Evolutionary conservation across 2,888 invertebrate genomes (phyloP), one percentile per base, ranked within the genome.

Genomic region (Amphimallon solstitiale): DNA sequence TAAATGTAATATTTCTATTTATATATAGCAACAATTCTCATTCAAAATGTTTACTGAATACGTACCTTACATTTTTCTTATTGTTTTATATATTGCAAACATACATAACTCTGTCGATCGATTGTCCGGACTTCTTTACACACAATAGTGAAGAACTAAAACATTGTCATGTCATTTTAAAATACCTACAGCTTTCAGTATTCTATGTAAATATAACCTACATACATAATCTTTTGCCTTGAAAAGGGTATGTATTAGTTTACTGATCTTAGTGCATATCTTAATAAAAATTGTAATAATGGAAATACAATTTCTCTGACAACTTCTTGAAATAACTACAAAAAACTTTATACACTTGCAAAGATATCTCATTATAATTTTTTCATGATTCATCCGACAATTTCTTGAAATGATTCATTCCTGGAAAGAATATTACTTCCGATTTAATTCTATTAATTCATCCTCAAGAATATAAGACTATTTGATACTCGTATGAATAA

Each of bases 371-470:
- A 15, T 51, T 51, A 51, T 29, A 34, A 21, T 29, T 29, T 51
- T 54, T 17, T 38, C 17, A 5, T 54, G 37, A 54, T 9, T 15
- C 15, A 5, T 34, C 3, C 12, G 15, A n/a, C 7, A 45, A 9
- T 17, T 29, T 29, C 29, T 9, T 29, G 3, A 45, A 1, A 51
- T 1, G 2, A 10, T 37, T 54, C 38, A 5, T 54, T 40, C 38
- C 15, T 29, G 29, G 43, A 29, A 29, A 38, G 19, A 15, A 40
- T 34, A 43, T 40, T 34, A 29, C 43, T 59, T 43, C 56, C 56
- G 56, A 59, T 40, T 59, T 59, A 59, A 59, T 43, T 43, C 56
- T 23, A 45, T 59, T 59, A 59, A 7, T 10, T 29, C 29, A 17
- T 14, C 17, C 10, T 43, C 29, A 12, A 15, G 17, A 43, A 23